Conservation (phyloP, 2,888 invertebrate genomes). For the Euplexia lucipara region DNA sequence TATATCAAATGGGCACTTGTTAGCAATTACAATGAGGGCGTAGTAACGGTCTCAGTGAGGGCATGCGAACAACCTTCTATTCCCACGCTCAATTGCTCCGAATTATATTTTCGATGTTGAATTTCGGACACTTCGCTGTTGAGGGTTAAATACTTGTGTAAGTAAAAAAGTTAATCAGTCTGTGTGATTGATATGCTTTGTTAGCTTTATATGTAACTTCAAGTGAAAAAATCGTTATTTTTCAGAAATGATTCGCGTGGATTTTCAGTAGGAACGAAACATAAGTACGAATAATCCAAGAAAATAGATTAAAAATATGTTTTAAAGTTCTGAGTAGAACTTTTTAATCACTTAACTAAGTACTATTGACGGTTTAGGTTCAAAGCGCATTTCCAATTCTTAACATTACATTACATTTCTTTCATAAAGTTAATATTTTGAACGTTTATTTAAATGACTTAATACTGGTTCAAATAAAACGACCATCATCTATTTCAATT, state of each 20-base stretch:
- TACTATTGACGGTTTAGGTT: background rate
- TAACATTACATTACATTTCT: too few species aligned
- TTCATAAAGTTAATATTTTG: background rate
- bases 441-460: too few species aligned
- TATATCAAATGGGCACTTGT: constrained; percentile 70
- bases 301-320: background rate
- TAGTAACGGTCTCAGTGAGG: constrained; percentile 53
- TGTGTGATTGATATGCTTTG: too few species aligned
- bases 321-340: background rate
- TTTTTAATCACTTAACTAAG: background rate
- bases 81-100: constrained; percentile 81
- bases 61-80: constrained; percentile 68
- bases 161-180: background rate
- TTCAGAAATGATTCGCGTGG: too few species aligned
- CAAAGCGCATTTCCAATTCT: too few species aligned
- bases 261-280: background rate
- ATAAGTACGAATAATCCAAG: too few species aligned
- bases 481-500: background rate
- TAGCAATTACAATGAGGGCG: constrained; percentile 78
- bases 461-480: background rate
- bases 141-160: constrained; percentile 22
- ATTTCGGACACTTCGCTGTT: constrained; percentile 19
- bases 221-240: background rate
- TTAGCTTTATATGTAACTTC: background rate
- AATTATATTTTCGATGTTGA: constrained; percentile 41